A percentile compares a stretch with the other conserved stretches of the same genome.
These are phyloP conservation scores for Rhorus exstirpatorius DNA, from an alignment of 2,888 invertebrate species.

Conservation along the genomic window DNA sequence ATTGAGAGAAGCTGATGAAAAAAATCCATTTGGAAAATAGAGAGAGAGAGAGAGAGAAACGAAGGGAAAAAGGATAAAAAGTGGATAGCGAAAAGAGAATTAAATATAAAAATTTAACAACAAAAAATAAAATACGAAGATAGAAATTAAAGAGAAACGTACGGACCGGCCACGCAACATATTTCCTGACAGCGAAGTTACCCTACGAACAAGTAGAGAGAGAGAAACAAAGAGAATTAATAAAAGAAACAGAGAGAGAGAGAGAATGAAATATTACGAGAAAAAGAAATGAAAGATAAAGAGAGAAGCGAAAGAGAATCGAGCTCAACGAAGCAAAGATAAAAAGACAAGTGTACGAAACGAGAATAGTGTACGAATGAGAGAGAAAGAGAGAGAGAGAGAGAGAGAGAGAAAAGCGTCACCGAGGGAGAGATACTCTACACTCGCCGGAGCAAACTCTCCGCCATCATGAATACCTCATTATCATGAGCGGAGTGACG, in stretches of 20 bases:
- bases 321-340: not conserved
- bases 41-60: too few species aligned
- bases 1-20: too few species aligned
- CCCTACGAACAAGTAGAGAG: too few species aligned
- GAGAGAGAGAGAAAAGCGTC: constrained; percentile 48
- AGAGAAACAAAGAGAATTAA: constrained; percentile 61
- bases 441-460: constrained; percentile 87
- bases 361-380: constrained; percentile 19
- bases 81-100: too few species aligned
- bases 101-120: too few species aligned
- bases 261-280: constrained; percentile 10
- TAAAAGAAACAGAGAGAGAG: constrained; percentile 3
- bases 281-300: constrained; percentile 25
- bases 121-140: too few species aligned
- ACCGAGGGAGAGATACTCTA: constrained; percentile 70
- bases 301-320: constrained; percentile 3
- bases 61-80: too few species aligned
- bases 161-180: too few species aligned
- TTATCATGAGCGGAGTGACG: constrained; percentile 92
- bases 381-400: constrained; percentile 49
- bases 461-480: constrained; percentile 95
- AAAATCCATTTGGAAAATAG: too few species aligned
- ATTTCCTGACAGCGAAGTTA: too few species aligned
- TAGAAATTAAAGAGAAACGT: too few species aligned
- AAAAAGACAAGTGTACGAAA: constrained; percentile 22